A percentile compares a stretch with the other conserved stretches of the same genome.
Evolutionary conservation across 2,797 vertebrate species (phyloP).

Genomic region (Pitangus sulphuratus): DNA sequence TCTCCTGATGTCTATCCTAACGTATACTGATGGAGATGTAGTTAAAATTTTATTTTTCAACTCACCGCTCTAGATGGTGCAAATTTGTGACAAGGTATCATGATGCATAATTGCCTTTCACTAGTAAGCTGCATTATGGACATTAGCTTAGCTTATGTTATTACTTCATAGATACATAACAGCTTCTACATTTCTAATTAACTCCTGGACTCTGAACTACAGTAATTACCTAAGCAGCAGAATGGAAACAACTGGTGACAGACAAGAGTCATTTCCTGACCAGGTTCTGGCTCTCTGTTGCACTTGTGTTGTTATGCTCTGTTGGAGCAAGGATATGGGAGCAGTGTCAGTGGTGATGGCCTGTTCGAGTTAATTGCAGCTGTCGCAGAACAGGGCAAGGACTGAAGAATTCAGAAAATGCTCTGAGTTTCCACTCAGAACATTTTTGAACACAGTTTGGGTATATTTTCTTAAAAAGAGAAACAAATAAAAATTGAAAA

Average conservation of each 20-base stretch:
- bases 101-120: not conserved
- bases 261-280: not conserved
- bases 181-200: not conserved
- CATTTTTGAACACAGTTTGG: not conserved
- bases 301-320: not conserved
- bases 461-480: not conserved
- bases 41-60: not conserved
- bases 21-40: not conserved
- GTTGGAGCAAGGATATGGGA: not conserved
- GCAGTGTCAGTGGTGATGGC: not conserved
- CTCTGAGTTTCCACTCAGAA: not conserved
- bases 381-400: not conserved
- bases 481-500: not conserved
- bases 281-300: not conserved
- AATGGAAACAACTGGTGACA: not conserved
- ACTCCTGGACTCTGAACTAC: not conserved
- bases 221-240: not conserved
- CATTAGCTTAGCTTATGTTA: not conserved
- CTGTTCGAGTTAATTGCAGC: not conserved
- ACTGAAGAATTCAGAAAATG: not conserved
- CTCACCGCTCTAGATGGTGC: not conserved
- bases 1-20: not conserved
- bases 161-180: not conserved
- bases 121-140: not conserved
- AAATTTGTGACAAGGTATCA: not conserved